Base-by-base conservation (phyloP, 1,140 invertebrate species). In the Drosophila kanapiae region DNA sequence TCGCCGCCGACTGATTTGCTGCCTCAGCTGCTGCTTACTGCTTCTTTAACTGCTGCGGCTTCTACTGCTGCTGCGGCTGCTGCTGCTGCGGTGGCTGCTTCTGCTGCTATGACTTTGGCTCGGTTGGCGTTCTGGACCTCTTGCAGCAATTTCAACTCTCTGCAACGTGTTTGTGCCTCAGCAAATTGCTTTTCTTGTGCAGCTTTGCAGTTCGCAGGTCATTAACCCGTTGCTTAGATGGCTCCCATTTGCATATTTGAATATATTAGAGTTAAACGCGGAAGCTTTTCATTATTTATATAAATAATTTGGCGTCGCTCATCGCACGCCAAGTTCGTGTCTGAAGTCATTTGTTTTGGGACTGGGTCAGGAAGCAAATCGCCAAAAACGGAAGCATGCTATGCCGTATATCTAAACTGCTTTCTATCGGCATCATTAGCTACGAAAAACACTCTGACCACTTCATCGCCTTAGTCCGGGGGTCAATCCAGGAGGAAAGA, bases 1-100 rank as follows among this genome's bases (percentile, higher is more conserved):
- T 88, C 85, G 82, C 81, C 85, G 85, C 78, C 62, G 68, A 88
- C 85, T 88, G 85, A 72, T 90, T 84, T 78, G 77, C 43, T 67
- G 74, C 74, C 48, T 43, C 67, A 37, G 42, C 58, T 33, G 75
- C 65, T 45, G 56, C 48, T 60, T 54, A 58, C 33, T 72, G 68
- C 69, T 51, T 71, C 58, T 71, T 78, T 53, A 38, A 54, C 53
- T 63, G 60, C 78, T 43, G 37, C 47, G 60, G 57, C 23, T 54
- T 38, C 27, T 58, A 62, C 33, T 51, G 13, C 14, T 35, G 53
- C 14, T 47, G 40, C 18, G 33, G 75, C n/a, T 18, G 54, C 45
- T 53, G 51, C 35, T 48, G 57, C 51, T 23, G 61, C 57, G 16
- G 47, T 42, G 57, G 49, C 58, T 70, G 38, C 29, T 40, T 13